phyloP scores from a whole-genome alignment of 2,888 invertebrate genomes.

The Nasonia oneida region DNA sequence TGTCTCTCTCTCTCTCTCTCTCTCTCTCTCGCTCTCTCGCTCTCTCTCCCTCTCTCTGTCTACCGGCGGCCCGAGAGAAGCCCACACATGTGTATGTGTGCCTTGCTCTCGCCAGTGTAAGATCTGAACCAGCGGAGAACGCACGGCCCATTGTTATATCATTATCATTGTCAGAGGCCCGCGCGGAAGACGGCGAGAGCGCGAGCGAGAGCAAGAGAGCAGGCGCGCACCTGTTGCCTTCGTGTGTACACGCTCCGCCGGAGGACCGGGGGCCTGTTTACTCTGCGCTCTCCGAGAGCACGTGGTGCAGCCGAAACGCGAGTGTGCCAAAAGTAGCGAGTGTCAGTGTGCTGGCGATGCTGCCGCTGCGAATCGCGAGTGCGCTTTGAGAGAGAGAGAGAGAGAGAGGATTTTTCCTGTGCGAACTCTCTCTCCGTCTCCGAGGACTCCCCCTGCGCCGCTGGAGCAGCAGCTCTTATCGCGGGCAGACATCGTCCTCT shows the following conservation, averaged over 20 bases:
- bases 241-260: not conserved
- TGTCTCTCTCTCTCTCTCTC: slow-evolving; percentile 61
- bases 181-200: slow-evolving; percentile 47
- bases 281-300: slow-evolving; percentile 30
- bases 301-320: slow-evolving; percentile 34
- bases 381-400: not conserved
- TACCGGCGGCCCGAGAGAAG: slow-evolving; percentile 67
- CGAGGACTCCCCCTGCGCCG: not conserved
- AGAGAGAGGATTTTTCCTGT: not conserved
- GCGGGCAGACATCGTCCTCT: slow-evolving; percentile 8
- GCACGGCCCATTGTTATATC: slow-evolving; percentile 79
- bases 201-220: slow-evolving; percentile 41
- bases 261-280: not conserved
- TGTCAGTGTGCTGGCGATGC: not conserved
- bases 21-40: slow-evolving; percentile 67
- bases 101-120: slow-evolving; percentile 78
- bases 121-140: slow-evolving; percentile 79
- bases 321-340: not conserved
- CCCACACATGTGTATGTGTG: slow-evolving; percentile 78
- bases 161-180: slow-evolving; percentile 75
- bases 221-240: not conserved
- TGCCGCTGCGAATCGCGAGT: slow-evolving; percentile 8
- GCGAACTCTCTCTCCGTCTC: slow-evolving; percentile 27
- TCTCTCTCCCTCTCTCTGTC: slow-evolving; percentile 65
- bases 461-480: not conserved